Evolutionary conservation across 1,140 invertebrate genomes (phyloP).

Genomic region (Caenorhabditis briggsae): DNA sequence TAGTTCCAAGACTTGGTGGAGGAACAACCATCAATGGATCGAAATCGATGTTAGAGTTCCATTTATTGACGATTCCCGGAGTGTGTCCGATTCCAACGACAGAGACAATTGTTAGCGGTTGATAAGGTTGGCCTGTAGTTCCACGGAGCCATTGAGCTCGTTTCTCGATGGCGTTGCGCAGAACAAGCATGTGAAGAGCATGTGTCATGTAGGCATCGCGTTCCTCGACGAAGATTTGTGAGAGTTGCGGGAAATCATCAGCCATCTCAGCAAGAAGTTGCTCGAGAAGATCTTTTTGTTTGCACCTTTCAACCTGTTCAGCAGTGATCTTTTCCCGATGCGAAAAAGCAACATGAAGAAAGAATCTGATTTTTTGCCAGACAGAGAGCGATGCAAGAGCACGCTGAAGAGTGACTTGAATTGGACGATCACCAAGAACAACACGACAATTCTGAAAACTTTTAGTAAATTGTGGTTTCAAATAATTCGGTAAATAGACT

Average conservation of each 20-base stretch:
- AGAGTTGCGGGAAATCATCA: constrained; percentile 90
- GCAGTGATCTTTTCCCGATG: constrained; percentile 71
- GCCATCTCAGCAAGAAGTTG: constrained; percentile 91
- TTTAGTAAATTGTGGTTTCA: background rate
- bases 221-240: constrained; percentile 92
- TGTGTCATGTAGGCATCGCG: constrained; percentile 82
- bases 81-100: constrained; percentile 77
- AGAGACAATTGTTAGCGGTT: constrained; percentile 72
- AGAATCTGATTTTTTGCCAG: constrained; percentile 73
- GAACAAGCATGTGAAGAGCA: constrained; percentile 69
- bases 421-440: constrained; percentile 76
- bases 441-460: constrained; percentile 68
- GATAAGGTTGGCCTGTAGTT: constrained; percentile 42
- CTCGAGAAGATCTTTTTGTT: constrained; percentile 85
- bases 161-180: constrained; percentile 69
- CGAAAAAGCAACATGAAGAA: constrained; percentile 71
- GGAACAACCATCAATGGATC: constrained; percentile 66
- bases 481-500: background rate
- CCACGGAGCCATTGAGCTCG: constrained; percentile 65
- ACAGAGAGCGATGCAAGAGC: constrained; percentile 71
- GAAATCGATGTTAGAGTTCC: constrained; percentile 71
- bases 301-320: constrained; percentile 72
- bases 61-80: constrained; percentile 71
- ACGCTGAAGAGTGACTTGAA: constrained; percentile 75
- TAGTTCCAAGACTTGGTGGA: constrained; percentile 20